A percentile compares a stretch with the other conserved stretches of the same genome.
Evolutionary conservation across 2,113 vertebrate species (phyloP).

Genomic region (Capreolus pygargus): DNA sequence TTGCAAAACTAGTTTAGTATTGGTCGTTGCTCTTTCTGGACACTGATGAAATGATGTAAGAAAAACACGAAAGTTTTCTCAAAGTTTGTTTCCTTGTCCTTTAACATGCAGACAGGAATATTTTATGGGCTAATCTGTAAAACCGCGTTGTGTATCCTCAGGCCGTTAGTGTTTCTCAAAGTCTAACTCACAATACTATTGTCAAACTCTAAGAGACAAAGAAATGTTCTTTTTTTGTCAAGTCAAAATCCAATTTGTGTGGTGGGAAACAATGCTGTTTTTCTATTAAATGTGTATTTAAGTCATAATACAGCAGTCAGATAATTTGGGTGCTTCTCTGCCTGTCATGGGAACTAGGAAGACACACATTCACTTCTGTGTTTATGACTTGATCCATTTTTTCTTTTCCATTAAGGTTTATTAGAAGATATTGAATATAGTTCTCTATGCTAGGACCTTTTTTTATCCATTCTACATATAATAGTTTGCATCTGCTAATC

Average conservation of each 20-base stretch:
- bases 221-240: not conserved
- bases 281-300: not conserved
- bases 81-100: not conserved
- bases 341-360: not conserved
- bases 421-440: not conserved
- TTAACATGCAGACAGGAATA: not conserved
- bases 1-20: not conserved
- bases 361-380: not conserved
- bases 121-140: not conserved
- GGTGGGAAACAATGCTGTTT: not conserved
- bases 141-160: not conserved
- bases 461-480: not conserved
- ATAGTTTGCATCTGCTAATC: not conserved
- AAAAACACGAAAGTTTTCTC: not conserved
- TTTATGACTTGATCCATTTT: not conserved
- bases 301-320: not conserved
- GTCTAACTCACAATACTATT: not conserved
- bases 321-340: not conserved
- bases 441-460: not conserved
- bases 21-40: not conserved
- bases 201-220: constrained; percentile 8
- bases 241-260: not conserved
- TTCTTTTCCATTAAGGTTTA: not conserved
- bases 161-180: not conserved
- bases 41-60: not conserved